Evolutionary conservation across 2,888 invertebrate genomes (phyloP), one percentile per base, ranked within the genome.

Genomic region (Drepana falcataria): DNA sequence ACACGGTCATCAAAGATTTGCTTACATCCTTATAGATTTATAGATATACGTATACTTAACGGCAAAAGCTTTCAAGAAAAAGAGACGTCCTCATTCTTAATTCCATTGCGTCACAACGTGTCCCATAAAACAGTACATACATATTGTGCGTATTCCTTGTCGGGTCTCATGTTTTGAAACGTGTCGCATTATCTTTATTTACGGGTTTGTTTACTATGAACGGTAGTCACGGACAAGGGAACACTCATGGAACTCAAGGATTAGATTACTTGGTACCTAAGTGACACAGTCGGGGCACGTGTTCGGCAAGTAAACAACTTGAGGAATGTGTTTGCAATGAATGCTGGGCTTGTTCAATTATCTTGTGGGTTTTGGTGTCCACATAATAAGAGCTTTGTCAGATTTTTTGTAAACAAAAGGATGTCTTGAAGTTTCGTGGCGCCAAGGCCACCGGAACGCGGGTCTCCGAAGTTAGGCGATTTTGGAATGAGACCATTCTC

Each of bases 171-270:
- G 51, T 51, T 51, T 51, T 40, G 51, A 51, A 51, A 51, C 51
- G 51, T 51, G 51, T 51, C 40, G 40, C 49, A 55, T 51, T 56
- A 59, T 55, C 54, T 48, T 51, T 53, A 57, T 57, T 57, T 59
- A 62, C 56, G 48, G 57, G 55, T 55, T 52, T 59, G 58, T 59
- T 60, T 59, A 62, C 59, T 48, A 57, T 52, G 51, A 48, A 53
- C n/a, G 40, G 21, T 58, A 53, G 21, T 35, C 7, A 7, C 7
- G 41, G 57, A 59, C 58, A 61, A 60, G 57, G 59, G 48, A 44
- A 40, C 53, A 60, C 61, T 64, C 53, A 59, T 33, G 41, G 40
- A 57, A 44, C 9, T 9, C 44, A 44, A 44, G 59, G 53, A 55
- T 60, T 56, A 7, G n/a, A 48, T 64, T 59, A 59, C 60, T 41